Base-by-base conservation (phyloP, 2,113 vertebrate species). In the Sprattus sprattus region DNA sequence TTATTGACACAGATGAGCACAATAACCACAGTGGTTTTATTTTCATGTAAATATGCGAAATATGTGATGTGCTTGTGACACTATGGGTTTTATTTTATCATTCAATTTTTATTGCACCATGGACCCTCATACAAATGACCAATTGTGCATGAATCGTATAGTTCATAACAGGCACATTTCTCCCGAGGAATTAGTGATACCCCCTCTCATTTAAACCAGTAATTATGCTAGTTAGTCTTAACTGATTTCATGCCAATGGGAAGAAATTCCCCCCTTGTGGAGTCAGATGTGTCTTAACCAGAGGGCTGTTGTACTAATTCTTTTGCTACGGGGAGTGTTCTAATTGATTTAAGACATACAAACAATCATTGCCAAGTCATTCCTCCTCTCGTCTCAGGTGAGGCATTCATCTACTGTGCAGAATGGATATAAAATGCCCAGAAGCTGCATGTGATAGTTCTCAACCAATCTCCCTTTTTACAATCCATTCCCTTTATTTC, bases 401-500 rank as follows among this genome's bases (percentile, higher is more conserved):
- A 44, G 44, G 85, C 85, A 83, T 88, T 87, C 86, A 87, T 88
- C 85, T 89, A 54, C 50, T 47, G 32, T 82, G 84, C 83, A 60
- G 52, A 88, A 84, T 82, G 78, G 78, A 89, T 84, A 84, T 78
- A 83, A 85, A 83, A 86, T 83, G 67, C 87, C 64, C 84, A 82
- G 82, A 84, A 85, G 85, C 82, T 82, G 54, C 13, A 22, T 82
- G 86, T 49, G 60, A 87, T 84, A n/a, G 57, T 83, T 81, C 88
- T 60, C 81, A 83, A 49, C 81, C 60, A 80, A 46, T 78, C 71
- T 44, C 25, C 28, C 46, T 84, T 85, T 82, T 85, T 82, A 52
- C 82, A 86, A 86, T 71, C 82, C 82, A 84, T 81, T 87, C 82
- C 84, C 84, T 84, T 88, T 88, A 44, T 87, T 88, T 78, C 87